phyloP scores from a whole-genome alignment of 2,888 invertebrate species.

The Heteropelma amictum region DNA sequence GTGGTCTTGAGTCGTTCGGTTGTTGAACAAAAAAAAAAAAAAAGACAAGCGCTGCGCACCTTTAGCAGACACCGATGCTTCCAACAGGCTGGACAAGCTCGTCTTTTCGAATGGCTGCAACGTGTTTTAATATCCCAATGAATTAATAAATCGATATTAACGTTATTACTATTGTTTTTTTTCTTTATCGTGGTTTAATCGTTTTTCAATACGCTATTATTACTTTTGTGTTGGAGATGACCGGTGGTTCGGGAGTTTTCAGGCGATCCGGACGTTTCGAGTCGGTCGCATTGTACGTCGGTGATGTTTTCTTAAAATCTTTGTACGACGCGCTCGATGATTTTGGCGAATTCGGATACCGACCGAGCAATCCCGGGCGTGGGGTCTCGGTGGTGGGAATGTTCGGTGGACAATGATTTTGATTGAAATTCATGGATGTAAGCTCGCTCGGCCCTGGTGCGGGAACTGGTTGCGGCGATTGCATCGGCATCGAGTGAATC shows the following conservation, averaged over 20 bases:
- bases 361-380: background rate
- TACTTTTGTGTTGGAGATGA: slow-evolving; percentile 76
- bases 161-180: background rate
- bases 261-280: slow-evolving; percentile 66
- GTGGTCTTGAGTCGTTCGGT: background rate
- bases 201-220: slow-evolving; percentile 55
- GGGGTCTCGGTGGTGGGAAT: background rate
- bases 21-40: slow-evolving; percentile 17
- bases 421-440: slow-evolving; percentile 36
- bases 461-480: slow-evolving; percentile 58
- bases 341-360: slow-evolving; percentile 15
- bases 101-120: slow-evolving; percentile 76
- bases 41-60: slow-evolving; percentile 66
- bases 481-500: slow-evolving; percentile 46
- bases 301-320: too few relatives aligned
- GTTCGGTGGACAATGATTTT: slow-evolving; percentile 14
- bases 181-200: background rate
- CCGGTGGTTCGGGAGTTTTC: slow-evolving; percentile 75
- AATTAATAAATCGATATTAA: background rate
- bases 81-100: slow-evolving; percentile 77
- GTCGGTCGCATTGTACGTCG: too few relatives aligned
- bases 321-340: slow-evolving; percentile 58
- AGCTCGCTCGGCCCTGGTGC: slow-evolving; percentile 43
- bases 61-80: slow-evolving; percentile 76
- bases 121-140: slow-evolving; percentile 34